Base-by-base conservation (phyloP, 2,113 vertebrate genomes). In the Ptychochromis oligacanthus region DNA sequence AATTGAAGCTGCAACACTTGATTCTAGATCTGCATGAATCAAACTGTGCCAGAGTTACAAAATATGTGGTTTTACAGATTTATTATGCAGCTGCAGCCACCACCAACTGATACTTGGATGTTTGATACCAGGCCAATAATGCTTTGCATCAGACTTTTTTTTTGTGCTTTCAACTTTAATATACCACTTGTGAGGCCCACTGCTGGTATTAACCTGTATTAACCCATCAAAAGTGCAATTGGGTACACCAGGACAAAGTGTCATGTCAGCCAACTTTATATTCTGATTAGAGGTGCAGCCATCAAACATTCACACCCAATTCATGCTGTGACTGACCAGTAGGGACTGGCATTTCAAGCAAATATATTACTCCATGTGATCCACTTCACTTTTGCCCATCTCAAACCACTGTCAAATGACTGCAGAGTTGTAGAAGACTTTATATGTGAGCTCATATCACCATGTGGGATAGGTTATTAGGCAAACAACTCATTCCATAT, bases 1-100 rank as follows among this genome's bases (percentile, higher is more conserved):
- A 67, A 81, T 40, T 62, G 67, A 84, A 76, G 74, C 74, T 60
- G 70, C 18, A 82, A 64, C 61, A 74, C 56, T 57, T 22, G 3
- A 67, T 65, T 67, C 4, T 43, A 46, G 17, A 17, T 24, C 34
- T 60, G 58, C 60, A 40, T 57, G 46, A 54, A 82, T 36, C 8
- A 60, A 77, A 64, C 4, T 3, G 4, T 52, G 38, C 18, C 18
- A 5, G 67, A 11, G 11, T 67, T 67, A 46, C 24, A 70, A 46
- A 24, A 18, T 1, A n/a, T 8, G 9, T 70, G 18, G 18, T 55
- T n/a, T n/a, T n/a, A n/a, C n/a, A n/a, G n/a, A n/a, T n/a, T n/a
- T n/a, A n/a, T n/a, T n/a, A n/a, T 18, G 46, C 4, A n/a, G 64
- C 8, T 11, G 22, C 22, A 67, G 22, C 40, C 40, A 46, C 15